Base-by-base conservation (phyloP, 30 jellyfish, hydroid and myxozoan genomes). In the Chironex yamaguchii region DNA sequence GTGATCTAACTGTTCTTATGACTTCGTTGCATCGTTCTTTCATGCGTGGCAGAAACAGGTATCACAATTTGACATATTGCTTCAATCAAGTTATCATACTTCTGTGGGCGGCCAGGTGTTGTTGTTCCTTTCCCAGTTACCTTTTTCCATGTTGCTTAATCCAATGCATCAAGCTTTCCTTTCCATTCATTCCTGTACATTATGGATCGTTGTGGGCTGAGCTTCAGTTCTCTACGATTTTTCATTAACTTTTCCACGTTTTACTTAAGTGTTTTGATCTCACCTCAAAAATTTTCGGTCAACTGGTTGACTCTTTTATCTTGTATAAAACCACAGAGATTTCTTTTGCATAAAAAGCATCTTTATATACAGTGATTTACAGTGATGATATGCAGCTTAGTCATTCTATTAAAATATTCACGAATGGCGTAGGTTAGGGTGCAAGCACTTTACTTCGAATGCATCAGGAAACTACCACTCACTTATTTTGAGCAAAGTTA, bases 11-110 rank as follows among this genome's bases (percentile, higher is more conserved):
- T 6, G 92, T 68, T 69, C 85, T 27, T 81, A 68, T 81, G 78
- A 81, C 92, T 66, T 81, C 85, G 54, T 81, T 81, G 66, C 92
- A 53, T 26, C 83, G 84, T 66, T n/a, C 91, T 35, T 24, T 68
- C 66, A 65, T 81, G 92, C 28, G 91, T 91, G 21, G 92, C 92
- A 14, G 92, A 81, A 35, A 28, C 92, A 26, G 92, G 79, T 32
- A 65, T 65, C 89, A 89, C 79, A 1, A 14, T 81, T 66, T 67
- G 92, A 81, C 66, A 9, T 49, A 65, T 81, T 81, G 92, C 93
- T 68, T 69, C 51, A 29, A 81, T 81, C 92, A 81, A 69, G 71
- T 79, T 79, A 81, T 69, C 67, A 36, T 36, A 62, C 89, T 54
- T 79, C 62, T 79, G 71, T 0, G 90, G 89, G 83, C 87, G 85